Conservation (phyloP, 2,888 invertebrate species). For the Harpalus rufipes region DNA sequence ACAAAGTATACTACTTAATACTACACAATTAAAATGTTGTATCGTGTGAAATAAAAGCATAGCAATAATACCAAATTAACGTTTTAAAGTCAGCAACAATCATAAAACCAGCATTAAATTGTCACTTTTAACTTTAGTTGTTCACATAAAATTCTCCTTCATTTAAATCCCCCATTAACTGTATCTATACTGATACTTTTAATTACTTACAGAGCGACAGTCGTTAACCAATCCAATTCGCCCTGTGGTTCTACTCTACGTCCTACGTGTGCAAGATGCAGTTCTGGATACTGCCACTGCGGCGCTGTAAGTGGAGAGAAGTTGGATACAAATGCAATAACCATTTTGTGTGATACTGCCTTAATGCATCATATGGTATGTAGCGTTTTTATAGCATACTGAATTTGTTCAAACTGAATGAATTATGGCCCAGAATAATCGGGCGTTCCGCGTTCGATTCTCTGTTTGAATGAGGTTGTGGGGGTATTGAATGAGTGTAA, state of each 20-base stretch:
- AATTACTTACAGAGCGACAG: constrained; percentile 33
- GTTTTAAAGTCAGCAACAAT: neutral
- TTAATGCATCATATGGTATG: constrained; percentile 57
- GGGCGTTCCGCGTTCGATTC: constrained; percentile 17
- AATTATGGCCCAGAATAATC: constrained; percentile 47
- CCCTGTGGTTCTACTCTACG: too few relatives aligned
- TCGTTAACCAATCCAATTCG: constrained; percentile 12
- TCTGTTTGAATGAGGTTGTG: constrained; percentile 22
- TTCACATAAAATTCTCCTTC: constrained; percentile 7
- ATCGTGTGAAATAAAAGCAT: neutral
- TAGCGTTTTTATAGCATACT: constrained; percentile 66
- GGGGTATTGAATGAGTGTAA: constrained; percentile 23
- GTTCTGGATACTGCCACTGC: constrained; percentile 3
- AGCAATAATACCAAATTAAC: constrained; percentile 21
- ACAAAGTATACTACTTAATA: neutral
- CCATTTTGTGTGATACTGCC: constrained; percentile 60
- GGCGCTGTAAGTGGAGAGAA: constrained; percentile 42
- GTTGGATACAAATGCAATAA: constrained; percentile 30
- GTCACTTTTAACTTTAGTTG: constrained; percentile 29
- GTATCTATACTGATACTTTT: constrained; percentile 3
- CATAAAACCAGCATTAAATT: constrained; percentile 12
- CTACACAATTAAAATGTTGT: neutral
- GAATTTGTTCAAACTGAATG: constrained; percentile 66
- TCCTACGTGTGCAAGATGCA: constrained; percentile 20
- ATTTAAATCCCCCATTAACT: neutral